Percentiles rank a stretch among this genome's conserved stretches.
These are phyloP conservation scores for Myopa testacea DNA, from an alignment of 2,888 invertebrate species.

Conservation along the genomic window DNA sequence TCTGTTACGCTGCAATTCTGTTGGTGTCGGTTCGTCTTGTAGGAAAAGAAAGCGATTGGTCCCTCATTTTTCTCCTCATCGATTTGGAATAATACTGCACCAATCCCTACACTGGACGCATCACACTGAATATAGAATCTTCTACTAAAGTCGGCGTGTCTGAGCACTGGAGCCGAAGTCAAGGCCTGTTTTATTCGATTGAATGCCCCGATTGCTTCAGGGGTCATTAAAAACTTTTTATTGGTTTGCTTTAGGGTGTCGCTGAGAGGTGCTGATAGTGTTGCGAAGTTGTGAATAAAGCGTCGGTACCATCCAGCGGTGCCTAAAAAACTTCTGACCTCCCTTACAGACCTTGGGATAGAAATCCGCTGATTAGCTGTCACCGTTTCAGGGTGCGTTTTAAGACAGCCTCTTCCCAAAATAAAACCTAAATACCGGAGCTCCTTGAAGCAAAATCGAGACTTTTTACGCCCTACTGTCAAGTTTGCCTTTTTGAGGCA, in stretches of 20 bases:
- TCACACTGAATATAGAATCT: conserved; percentile 15
- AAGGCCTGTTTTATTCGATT: background rate
- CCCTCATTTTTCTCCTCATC: background rate
- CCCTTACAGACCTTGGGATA: too few species aligned
- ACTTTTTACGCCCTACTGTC: background rate
- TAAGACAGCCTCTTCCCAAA: too few species aligned
- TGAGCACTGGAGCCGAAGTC: conserved; percentile 12
- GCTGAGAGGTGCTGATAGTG: conserved; percentile 34
- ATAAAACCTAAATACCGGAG: conserved; percentile 1
- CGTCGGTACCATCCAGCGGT: too few species aligned
- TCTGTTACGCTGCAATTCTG: conserved; percentile 36
- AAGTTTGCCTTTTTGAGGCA: background rate
- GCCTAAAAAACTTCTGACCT: too few species aligned
- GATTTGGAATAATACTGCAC: background rate
- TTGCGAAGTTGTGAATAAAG: too few species aligned
- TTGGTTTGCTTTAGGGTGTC: conserved; percentile 11
- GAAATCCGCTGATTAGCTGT: too few species aligned
- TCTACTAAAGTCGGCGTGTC: background rate
- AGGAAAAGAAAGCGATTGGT: background rate
- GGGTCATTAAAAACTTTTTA: background rate
- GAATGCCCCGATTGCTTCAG: background rate
- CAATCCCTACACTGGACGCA: background rate
- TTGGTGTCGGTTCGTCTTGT: conserved; percentile 5
- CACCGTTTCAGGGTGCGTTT: too few species aligned
- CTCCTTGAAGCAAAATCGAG: conserved; percentile 24